Percentiles rank a stretch among this genome's conserved stretches.
Conservation (phyloP, 2,888 invertebrate genomes). For the Drosophila kanekoi region DNA sequence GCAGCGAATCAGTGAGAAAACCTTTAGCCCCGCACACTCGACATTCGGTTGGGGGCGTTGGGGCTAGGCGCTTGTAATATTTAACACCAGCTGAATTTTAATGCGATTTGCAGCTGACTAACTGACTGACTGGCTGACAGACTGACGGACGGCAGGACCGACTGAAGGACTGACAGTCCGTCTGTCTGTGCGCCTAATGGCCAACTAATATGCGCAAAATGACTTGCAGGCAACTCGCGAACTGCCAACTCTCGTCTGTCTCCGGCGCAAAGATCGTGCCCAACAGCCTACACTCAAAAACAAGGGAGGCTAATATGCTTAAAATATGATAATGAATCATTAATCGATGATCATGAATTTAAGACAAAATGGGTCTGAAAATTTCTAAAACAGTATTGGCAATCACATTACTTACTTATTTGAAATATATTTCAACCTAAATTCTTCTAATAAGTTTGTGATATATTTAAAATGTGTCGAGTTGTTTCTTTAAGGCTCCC, state of each 20-base stretch:
- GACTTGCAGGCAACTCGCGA: slow-evolving; percentile 74
- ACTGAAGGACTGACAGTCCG: slow-evolving; percentile 39
- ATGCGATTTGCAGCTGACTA: slow-evolving; percentile 61
- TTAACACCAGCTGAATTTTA: slow-evolving; percentile 78
- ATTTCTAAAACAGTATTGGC: no score
- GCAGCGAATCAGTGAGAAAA: slow-evolving; percentile 70
- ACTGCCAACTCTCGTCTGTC: slow-evolving; percentile 41
- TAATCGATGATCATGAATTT: no score
- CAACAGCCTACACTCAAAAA: slow-evolving; percentile 25
- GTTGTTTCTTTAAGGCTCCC: no score
- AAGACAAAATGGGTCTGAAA: no score
- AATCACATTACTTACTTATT: no score
- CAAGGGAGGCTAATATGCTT: not conserved
- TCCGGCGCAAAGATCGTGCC: slow-evolving; percentile 44
- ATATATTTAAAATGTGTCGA: no score
- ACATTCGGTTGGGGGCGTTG: slow-evolving; percentile 11
- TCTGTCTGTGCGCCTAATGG: slow-evolving; percentile 65
- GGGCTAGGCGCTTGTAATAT: slow-evolving; percentile 66
- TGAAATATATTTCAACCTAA: no score
- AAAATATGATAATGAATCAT: no score
- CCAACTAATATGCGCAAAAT: slow-evolving; percentile 76
- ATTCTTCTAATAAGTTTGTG: no score
- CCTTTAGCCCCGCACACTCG: slow-evolving; percentile 53
- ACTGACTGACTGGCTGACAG: slow-evolving; percentile 16
- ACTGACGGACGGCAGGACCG: slow-evolving; percentile 10